Evolutionary conservation across 2,797 vertebrate species (phyloP), one percentile per base, ranked within the genome.

Genomic region (Hapalemur alaotrensis): DNA sequence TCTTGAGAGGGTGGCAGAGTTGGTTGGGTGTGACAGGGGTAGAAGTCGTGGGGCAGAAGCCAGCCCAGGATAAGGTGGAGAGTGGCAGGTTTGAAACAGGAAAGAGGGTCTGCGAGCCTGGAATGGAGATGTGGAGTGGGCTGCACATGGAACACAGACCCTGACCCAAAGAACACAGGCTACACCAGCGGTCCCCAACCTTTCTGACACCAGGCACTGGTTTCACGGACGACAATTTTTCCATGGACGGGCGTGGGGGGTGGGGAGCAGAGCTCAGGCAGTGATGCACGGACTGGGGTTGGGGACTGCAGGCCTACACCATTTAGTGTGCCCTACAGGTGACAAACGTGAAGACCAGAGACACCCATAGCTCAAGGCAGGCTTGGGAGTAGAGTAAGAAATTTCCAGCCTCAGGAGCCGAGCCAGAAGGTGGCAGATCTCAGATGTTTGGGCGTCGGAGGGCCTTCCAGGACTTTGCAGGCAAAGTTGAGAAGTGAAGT

Each of bases 131-230:
- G 18, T 4, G 2, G 13, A 30, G 20, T n/a, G 35, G 46, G 23
- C 20, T 35, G 32, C 17, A 14, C 5, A 1, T 2, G 4, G 8
- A 32, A 25, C 2, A 2, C n/a, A 48, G 57, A 10, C n/a, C 28
- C 25, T 10, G 12, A 32, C 11, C 1, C 4, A 59, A 69, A 70
- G 20, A 61, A 41, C 2, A 28, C 1, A 18, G 32, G 8, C 32
- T 18, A 65, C 32, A 50, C 17, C 52, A 38, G 25, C 0, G 57
- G 57, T 59, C 57, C 1, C 57, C 1, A 5, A 28, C 57, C 23
- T 59, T 12, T 57, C 28, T 59, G 57, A 25, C 57, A 59, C 23
- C 25, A 59, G 57, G 25, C 23, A 59, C 25, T 12, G 25, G 25
- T 59, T 59, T 59, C 57, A 59, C 25, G 25, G 57, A 59, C 28